Base-by-base conservation (phyloP, 64 coral and sea anemone genomes). In the Pachyseris speciosa region DNA sequence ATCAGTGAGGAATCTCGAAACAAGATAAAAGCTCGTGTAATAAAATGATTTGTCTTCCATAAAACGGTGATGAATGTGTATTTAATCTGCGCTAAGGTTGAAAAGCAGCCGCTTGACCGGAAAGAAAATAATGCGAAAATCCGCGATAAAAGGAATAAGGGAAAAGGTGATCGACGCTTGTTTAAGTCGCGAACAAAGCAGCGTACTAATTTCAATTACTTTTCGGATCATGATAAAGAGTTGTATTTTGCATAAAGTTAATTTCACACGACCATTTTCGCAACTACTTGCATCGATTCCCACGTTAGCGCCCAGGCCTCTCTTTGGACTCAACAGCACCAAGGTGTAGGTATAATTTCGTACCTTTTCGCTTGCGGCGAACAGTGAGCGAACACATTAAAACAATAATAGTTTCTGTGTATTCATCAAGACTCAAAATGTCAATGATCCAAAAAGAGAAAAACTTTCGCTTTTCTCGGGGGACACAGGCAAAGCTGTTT, bases 1-100 rank as follows among this genome's bases (percentile, higher is more conserved):
- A 80, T 80, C 77, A 31, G 2, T 51, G 73, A 33, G 44, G 45
- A 50, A 77, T 80, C 77, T 60, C 29, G 25, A 80, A 60, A 61
- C 34, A 80, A 80, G 77, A 80, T 80, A 80, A 80, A 52, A 36
- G 36, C 53, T 57, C 51, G 24, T 80, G 77, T 80, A 80, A 80
- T 80, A 80, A 80, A 80, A 80, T 60, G 77, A 38, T 63, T 61
- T 39, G 9, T 80, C 51, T 61, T 57, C 51, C 48, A 80, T 80
- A 60, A 80, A 80, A 57, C 77, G 33, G 51, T 37, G 36, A 59
- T 80, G 51, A 60, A 80, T 80, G 77, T 80, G 49, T 80, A 61
- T 60, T 80, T 60, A 80, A 80, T 80, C 77, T 80, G 51, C 15
- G 36, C 77, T 80, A 37, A 60, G 52, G 53, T 80, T 36, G 77